Evolutionary conservation across 2,113 vertebrate genomes (phyloP).

Genomic region (human (Homo sapiens)): DNA sequence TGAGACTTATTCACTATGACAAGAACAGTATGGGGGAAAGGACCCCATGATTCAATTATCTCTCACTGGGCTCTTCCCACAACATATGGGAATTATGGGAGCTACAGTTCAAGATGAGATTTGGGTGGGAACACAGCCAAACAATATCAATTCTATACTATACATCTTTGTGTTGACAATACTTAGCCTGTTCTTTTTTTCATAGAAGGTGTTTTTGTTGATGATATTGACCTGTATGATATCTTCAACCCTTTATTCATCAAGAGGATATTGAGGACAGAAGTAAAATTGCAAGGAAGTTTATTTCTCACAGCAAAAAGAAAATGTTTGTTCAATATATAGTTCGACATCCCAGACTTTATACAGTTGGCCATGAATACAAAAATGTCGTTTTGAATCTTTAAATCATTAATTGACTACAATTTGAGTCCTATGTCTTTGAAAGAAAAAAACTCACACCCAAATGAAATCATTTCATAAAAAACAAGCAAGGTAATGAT

Average conservation of each 20-base stretch:
- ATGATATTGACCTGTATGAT: not conserved
- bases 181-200: not conserved
- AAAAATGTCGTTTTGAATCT: not conserved
- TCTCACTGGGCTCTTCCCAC: too few relatives aligned
- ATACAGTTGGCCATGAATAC: not conserved
- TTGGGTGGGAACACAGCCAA: too few relatives aligned
- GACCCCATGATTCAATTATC: too few relatives aligned
- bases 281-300: not conserved
- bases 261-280: not conserved
- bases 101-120: too few relatives aligned
- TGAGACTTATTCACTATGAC: too few relatives aligned
- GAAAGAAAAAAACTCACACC: not conserved
- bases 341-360: not conserved
- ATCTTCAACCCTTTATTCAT: not conserved
- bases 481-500: conserved; percentile 32
- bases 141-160: not conserved
- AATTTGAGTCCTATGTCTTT: not conserved
- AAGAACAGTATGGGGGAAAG: too few relatives aligned
- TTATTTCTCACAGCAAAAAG: not conserved
- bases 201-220: not conserved
- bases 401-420: not conserved
- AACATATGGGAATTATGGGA: too few relatives aligned
- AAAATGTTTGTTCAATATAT: not conserved
- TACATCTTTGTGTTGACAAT: not conserved
- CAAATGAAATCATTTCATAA: not conserved